Percentiles rank a stretch among this genome's conserved stretches.
Conservation (phyloP, 2,888 invertebrate species). For the Philaethria dido region DNA sequence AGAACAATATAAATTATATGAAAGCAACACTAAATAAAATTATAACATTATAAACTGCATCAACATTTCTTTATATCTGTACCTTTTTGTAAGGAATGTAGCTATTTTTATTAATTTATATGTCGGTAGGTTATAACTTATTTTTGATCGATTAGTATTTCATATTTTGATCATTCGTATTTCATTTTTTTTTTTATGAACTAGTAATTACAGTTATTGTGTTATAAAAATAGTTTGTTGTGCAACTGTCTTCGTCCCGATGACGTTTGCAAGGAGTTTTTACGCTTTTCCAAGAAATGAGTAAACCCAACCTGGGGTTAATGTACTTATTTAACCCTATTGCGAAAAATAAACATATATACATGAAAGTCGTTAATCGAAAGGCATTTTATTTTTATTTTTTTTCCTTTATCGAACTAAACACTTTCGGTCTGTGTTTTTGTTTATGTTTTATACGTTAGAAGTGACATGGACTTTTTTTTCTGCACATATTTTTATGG, state of each 20-base stretch:
- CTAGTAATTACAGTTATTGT: too few species aligned
- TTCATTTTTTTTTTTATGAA: too few species aligned
- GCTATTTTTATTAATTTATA: too few species aligned
- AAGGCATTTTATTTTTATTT: neutral
- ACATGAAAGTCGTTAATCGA: neutral
- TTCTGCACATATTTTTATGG: neutral
- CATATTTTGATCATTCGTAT: too few species aligned
- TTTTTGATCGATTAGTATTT: too few species aligned
- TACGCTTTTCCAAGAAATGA: neutral
- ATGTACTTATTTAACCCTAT: conserved; percentile 10
- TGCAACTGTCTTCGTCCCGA: neutral
- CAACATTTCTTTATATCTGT: too few species aligned
- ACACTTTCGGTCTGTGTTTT: too few species aligned
- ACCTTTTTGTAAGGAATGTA: too few species aligned
- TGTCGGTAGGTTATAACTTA: too few species aligned
- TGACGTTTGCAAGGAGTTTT: neutral
- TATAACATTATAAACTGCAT: too few species aligned
- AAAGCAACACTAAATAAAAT: neutral
- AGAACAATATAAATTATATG: neutral
- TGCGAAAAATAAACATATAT: neutral
- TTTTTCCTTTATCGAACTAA: neutral
- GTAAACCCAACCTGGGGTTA: neutral
- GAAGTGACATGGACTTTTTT: too few species aligned
- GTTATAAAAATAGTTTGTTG: neutral
- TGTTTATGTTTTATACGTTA: too few species aligned